These are phyloP conservation scores for Mallotus villosus DNA, from an alignment of 2,797 vertebrate genomes.

Conservation along the genomic window DNA sequence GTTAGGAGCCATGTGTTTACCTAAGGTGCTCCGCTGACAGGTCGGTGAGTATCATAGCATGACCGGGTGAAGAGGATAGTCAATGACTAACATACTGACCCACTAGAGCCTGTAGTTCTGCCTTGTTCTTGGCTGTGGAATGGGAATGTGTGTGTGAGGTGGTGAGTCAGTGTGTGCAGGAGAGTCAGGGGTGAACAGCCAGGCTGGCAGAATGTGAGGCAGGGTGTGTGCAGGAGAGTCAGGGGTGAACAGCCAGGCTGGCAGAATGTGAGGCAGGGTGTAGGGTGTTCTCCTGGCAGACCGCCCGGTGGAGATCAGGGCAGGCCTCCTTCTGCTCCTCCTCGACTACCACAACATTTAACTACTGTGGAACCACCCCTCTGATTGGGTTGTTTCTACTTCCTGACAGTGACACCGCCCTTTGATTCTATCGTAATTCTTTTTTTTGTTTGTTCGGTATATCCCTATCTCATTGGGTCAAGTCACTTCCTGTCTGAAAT, in stretches of 20 bases:
- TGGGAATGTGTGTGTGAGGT: neutral
- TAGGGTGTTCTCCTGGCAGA: neutral
- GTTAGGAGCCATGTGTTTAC: neutral
- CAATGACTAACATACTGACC: neutral
- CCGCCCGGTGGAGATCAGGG: neutral
- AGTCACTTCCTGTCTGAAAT: conserved; percentile 1
- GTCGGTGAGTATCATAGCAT: neutral
- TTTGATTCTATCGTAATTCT: too few species aligned
- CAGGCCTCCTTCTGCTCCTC: too few species aligned
- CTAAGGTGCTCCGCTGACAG: conserved; percentile 20
- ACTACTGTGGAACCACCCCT: too few species aligned
- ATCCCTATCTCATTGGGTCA: neutral
- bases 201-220: conserved; percentile 1
- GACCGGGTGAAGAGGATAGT: neutral
- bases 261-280: neutral
- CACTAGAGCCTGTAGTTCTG: neutral
- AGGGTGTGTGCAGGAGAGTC: neutral
- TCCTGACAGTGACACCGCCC: too few species aligned
- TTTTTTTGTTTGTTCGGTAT: neutral
- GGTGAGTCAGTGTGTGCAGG: too few species aligned
- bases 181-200: neutral
- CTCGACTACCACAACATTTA: too few species aligned
- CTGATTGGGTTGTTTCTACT: too few species aligned
- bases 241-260: neutral
- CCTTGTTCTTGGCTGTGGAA: too few species aligned